phyloP scores from a whole-genome alignment of 2,797 vertebrate species.

The Lacerta bilineata region DNA sequence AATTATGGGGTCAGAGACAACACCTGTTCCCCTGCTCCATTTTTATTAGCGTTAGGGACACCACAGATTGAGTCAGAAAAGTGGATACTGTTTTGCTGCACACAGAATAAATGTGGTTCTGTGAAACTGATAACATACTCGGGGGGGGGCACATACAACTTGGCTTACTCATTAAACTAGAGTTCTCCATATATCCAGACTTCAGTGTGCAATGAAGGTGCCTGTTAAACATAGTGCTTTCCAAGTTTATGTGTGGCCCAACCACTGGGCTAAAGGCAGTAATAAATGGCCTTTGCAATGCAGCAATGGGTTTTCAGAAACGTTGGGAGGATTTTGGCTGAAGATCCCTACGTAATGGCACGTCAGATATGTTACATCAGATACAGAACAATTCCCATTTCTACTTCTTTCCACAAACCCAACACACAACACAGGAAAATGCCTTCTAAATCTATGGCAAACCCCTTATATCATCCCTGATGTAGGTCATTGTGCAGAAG shows the following conservation, averaged over 20 bases:
- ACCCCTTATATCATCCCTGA: neutral
- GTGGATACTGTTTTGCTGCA: neutral
- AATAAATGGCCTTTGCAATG: neutral
- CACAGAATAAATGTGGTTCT: neutral
- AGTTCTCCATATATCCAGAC: neutral
- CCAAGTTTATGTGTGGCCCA: too few species aligned
- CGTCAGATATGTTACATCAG: neutral
- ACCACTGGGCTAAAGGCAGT: neutral
- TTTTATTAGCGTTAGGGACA: neutral
- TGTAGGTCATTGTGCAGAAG: constrained; percentile 23
- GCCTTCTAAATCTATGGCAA: neutral
- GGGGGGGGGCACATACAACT: neutral
- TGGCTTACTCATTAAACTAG: neutral
- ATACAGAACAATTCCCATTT: fast-evolving
- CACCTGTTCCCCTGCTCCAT: neutral
- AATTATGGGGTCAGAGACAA: neutral
- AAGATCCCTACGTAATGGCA: neutral
- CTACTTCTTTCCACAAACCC: fast-evolving
- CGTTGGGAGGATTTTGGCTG: neutral
- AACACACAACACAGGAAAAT: neutral
- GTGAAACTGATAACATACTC: neutral
- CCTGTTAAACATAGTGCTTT: neutral
- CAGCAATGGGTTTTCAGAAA: neutral
- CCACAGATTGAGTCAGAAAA: neutral
- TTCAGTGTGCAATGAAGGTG: neutral